Evolutionary conservation across 2,113 vertebrate genomes (phyloP), one percentile per base, ranked within the genome.

Genomic region (Rhinoderma darwinii): DNA sequence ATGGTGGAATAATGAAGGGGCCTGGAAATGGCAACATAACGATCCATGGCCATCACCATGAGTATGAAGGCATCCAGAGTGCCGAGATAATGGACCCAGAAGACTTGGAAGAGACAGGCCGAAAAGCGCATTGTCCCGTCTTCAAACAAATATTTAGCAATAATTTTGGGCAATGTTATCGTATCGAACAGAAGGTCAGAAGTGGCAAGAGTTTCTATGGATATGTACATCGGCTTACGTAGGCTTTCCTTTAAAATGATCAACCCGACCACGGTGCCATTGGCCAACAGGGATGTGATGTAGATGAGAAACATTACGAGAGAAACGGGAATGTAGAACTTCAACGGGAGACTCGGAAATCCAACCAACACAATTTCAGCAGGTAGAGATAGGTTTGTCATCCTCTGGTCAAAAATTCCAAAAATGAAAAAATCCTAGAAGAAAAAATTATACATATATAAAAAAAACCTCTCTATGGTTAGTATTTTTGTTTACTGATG

Each of bases 21-120:
- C 44, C 89, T 83, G 88, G 94, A 95, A 39, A 95, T 92, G 14
- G 93, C 93, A 41, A 93, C 88, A 0, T 93, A 94, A 27, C 91
- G 90, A 47, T 96, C 94, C 18, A 92, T 95, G 8, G 94, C 94
- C 95, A 96, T 96, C 70, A 93, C 89, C 0, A 93, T 95, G 50
- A 96, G 89, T 66, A 95, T 87, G 68, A 90, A 91, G 6, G 92
- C 89, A 41, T 91, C 92, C 0, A 93, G 92, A 4, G 91, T 15
- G 0, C 78, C 83, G 5, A 92, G 50, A 22, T 92, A 91, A 44
- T 94, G 88, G 72, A 91, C 82, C 25, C 93, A 91, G 50, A 89
- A 91, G 89, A 95, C 94, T 75, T 96, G 94, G 10, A 91, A 32
- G 68, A 95, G 93, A 88, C 94, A 96, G 8, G 92, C 92, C 0